These are phyloP conservation scores for Agrochola litura DNA, from an alignment of 2,888 invertebrate species.

Conservation along the genomic window DNA sequence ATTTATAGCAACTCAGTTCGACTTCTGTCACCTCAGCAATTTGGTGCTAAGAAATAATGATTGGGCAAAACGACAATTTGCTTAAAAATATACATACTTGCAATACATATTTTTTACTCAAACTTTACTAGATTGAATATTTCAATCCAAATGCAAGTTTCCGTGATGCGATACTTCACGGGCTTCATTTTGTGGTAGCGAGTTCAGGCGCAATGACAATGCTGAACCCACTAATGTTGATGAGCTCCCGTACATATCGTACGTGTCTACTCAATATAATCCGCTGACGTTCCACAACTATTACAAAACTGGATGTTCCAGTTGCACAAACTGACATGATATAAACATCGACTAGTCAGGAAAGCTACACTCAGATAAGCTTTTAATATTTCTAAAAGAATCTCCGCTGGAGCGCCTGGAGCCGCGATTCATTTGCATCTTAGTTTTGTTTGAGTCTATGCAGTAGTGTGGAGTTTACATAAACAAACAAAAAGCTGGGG, in stretches of 20 bases:
- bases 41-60: conserved; percentile 10
- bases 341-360: neutral
- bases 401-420: neutral
- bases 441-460: neutral
- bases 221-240: neutral
- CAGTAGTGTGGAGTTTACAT: neutral
- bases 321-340: neutral
- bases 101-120: neutral
- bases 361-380: neutral
- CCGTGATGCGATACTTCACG: neutral
- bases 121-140: conserved; percentile 5
- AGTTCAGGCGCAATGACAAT: neutral
- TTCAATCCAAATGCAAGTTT: neutral
- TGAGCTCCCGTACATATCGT: neutral
- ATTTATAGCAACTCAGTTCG: conserved; percentile 6
- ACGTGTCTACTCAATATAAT: neutral
- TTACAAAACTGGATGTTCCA: neutral
- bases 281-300: neutral
- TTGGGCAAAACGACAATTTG: conserved; percentile 25
- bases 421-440: neutral
- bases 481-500: conserved; percentile 45
- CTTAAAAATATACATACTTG: neutral
- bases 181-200: neutral
- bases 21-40: conserved; percentile 4
- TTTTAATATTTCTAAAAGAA: neutral